Conservation (phyloP, 2,888 invertebrate species). For the Phaonia tiefii region DNA sequence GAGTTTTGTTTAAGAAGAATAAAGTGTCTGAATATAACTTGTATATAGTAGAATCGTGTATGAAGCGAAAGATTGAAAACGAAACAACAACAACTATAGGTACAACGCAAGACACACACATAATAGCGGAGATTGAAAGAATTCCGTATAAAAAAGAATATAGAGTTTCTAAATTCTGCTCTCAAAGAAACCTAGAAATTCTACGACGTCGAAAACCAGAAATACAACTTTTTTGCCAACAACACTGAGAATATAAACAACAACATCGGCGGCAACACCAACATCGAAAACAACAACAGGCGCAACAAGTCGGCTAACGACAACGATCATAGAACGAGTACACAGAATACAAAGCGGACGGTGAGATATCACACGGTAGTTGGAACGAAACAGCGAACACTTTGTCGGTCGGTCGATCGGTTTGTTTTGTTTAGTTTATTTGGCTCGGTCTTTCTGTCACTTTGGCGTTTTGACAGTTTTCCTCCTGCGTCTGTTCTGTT, state of each 20-base stretch:
- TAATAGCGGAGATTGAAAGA: slow-evolving; percentile 51
- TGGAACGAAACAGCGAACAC: slow-evolving; percentile 57
- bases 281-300: slow-evolving; percentile 34
- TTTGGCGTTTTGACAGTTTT: slow-evolving; percentile 41
- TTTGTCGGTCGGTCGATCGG: slow-evolving; percentile 56
- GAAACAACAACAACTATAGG: not conserved
- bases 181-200: slow-evolving; percentile 70
- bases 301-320: slow-evolving; percentile 41
- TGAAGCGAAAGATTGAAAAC: not conserved
- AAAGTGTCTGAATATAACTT: slow-evolving; percentile 23
- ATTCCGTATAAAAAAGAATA: slow-evolving; percentile 53
- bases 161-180: slow-evolving; percentile 26
- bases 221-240: slow-evolving; percentile 75
- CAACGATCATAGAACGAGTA: not conserved
- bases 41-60: not conserved
- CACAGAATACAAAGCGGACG: slow-evolving; percentile 29
- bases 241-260: slow-evolving; percentile 23
- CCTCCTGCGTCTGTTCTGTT: slow-evolving; percentile 40
- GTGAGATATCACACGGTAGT: slow-evolving; percentile 49
- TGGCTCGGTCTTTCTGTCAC: not conserved
- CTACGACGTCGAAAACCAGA: slow-evolving; percentile 73
- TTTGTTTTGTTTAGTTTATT: slow-evolving; percentile 46
- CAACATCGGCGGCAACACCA: slow-evolving; percentile 63
- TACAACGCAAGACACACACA: slow-evolving; percentile 34
- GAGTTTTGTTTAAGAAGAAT: not conserved